Evolutionary conservation across 2,888 invertebrate genomes (phyloP).

Genomic region (Capitulum mitella): DNA sequence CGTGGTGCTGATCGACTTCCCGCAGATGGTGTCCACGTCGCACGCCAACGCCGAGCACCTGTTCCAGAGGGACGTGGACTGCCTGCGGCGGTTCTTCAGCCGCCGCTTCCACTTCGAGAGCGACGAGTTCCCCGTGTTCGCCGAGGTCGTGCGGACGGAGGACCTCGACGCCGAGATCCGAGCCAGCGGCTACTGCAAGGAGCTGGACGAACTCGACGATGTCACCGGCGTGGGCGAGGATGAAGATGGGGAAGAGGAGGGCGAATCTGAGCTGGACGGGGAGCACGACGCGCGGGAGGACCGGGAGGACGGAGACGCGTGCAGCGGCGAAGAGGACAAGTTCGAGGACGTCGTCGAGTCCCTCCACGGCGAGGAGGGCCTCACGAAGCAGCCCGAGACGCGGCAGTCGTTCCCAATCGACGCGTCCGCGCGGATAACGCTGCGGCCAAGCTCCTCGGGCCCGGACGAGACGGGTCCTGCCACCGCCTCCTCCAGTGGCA

Average conservation of each 20-base stretch:
- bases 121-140: slow-evolving; percentile 66
- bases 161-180: slow-evolving; percentile 78
- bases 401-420: background rate
- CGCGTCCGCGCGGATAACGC: background rate
- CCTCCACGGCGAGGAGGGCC: background rate
- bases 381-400: background rate
- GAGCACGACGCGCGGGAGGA: slow-evolving; percentile 40
- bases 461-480: slow-evolving; percentile 39
- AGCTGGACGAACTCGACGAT: slow-evolving; percentile 62
- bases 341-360: background rate
- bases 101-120: slow-evolving; percentile 84
- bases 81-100: slow-evolving; percentile 83
- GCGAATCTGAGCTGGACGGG: slow-evolving; percentile 39
- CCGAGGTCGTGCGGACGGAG: slow-evolving; percentile 49
- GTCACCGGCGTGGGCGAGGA: slow-evolving; percentile 41
- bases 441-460: slow-evolving; percentile 29
- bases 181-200: slow-evolving; percentile 80
- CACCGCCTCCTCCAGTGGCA: slow-evolving; percentile 35
- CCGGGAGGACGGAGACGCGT: slow-evolving; percentile 37
- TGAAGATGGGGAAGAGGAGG: slow-evolving; percentile 39
- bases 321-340: background rate
- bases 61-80: slow-evolving; percentile 91
- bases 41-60: slow-evolving; percentile 83
- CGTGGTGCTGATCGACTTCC: slow-evolving; percentile 91
- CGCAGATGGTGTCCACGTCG: slow-evolving; percentile 95